These are phyloP conservation scores for Habropoda laboriosa DNA, from an alignment of 1,140 invertebrate species.

Conservation along the genomic window DNA sequence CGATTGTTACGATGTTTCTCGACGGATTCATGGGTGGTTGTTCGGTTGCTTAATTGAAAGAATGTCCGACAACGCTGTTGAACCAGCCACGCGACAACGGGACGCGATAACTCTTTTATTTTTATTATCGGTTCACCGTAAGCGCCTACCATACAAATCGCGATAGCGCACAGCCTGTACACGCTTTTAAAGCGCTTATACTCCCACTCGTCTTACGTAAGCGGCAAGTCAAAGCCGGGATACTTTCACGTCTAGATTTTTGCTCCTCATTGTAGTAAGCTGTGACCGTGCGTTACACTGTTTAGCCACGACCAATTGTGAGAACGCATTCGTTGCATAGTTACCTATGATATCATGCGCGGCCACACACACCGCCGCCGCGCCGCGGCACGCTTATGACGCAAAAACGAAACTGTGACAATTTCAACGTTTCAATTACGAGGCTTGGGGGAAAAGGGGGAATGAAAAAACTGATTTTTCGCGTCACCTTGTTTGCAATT, in stretches of 20 bases:
- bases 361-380: not conserved
- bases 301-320: slow-evolving; percentile 60
- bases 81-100: not conserved
- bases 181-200: slow-evolving; percentile 65
- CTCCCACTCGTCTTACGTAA: slow-evolving; percentile 72
- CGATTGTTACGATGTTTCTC: not conserved
- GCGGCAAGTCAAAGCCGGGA: slow-evolving; percentile 56
- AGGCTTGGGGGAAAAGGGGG: too few relatives aligned
- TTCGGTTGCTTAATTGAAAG: not conserved
- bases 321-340: slow-evolving; percentile 37
- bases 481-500: too few relatives aligned
- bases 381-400: not conserved
- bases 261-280: slow-evolving; percentile 67
- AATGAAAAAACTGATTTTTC: too few relatives aligned
- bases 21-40: not conserved
- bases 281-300: slow-evolving; percentile 70
- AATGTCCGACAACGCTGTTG: not conserved
- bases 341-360: slow-evolving; percentile 11
- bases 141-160: not conserved
- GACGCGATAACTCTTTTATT: not conserved
- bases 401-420: slow-evolving; percentile 5
- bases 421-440: not conserved
- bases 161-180: slow-evolving; percentile 39
- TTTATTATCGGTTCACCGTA: not conserved
- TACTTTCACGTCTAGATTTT: slow-evolving; percentile 76